Evolutionary conservation across 2,113 vertebrate species (phyloP).

Genomic region (Phrynosoma platyrhinos): DNA sequence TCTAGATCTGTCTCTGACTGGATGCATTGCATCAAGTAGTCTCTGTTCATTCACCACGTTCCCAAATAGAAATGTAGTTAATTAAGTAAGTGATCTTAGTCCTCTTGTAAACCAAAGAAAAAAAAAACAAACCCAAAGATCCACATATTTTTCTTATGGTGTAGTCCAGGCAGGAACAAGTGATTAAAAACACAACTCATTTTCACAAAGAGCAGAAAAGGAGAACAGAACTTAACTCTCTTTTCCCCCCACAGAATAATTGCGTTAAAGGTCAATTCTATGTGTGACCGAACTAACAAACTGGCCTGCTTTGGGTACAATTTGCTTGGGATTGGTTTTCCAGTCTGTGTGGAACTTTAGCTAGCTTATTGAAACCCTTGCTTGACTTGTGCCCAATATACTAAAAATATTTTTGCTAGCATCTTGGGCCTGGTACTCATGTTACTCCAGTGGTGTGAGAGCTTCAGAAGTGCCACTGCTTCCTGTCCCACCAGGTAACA

Average conservation of each 20-base stretch:
- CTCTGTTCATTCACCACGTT: conserved; percentile 80
- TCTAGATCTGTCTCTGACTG: conserved; percentile 87
- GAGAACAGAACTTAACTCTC: conserved; percentile 40
- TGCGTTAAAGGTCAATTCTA: conserved; percentile 30
- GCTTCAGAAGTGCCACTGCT: background rate
- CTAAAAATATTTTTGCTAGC: conserved; percentile 18
- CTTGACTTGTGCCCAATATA: conserved; percentile 12
- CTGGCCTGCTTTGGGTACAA: conserved; percentile 39
- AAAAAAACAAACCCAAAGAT: background rate
- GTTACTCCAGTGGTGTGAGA: background rate
- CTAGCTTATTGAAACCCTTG: conserved; percentile 41
- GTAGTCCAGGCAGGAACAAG: conserved; percentile 64
- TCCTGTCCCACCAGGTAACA: background rate
- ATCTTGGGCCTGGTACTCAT: background rate
- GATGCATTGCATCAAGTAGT: conserved; percentile 89
- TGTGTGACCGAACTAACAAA: conserved; percentile 37
- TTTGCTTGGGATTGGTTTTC: background rate
- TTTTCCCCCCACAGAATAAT: background rate
- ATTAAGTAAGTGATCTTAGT: conserved; percentile 76
- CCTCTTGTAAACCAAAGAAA: conserved; percentile 82
- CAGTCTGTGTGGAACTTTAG: conserved; percentile 34
- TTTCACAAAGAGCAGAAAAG: conserved; percentile 47
- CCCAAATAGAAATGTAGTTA: conserved; percentile 78
- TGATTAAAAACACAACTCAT: conserved; percentile 74
- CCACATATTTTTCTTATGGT: conserved; percentile 50